phyloP scores from a whole-genome alignment of 1,140 invertebrate species.

The Ectropis grisescens region DNA sequence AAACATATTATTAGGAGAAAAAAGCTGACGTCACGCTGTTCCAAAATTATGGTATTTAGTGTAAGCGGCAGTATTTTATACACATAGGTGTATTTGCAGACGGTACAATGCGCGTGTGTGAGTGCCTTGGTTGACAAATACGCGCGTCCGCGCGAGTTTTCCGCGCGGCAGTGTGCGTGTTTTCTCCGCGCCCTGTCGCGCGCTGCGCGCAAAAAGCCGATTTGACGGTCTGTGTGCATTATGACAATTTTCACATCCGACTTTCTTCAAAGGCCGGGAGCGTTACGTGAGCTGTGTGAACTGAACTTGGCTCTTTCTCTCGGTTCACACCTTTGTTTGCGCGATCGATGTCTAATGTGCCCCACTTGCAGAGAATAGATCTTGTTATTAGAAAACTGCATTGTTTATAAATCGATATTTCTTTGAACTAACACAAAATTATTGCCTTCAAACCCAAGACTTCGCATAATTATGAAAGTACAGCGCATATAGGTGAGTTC shows the following conservation, averaged over 20 bases:
- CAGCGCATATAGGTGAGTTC: too few relatives aligned
- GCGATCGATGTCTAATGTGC: constrained; percentile 24
- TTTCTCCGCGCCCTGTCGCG: constrained; percentile 26
- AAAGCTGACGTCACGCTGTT: too few relatives aligned
- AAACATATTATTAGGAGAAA: too few relatives aligned
- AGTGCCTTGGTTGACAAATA: constrained; percentile 13
- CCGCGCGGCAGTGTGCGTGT: constrained; percentile 18
- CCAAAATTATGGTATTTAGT: too few relatives aligned
- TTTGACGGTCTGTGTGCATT: constrained; percentile 30
- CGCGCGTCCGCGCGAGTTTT: constrained; percentile 7
- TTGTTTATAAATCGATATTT: too few relatives aligned
- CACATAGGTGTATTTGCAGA: too few relatives aligned
- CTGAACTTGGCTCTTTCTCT: constrained; percentile 26
- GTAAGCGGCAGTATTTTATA: too few relatives aligned
- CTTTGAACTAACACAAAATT: too few relatives aligned
- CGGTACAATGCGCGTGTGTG: constrained; percentile 10
- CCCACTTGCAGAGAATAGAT: constrained; percentile 27
- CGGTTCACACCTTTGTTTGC: constrained; percentile 47
- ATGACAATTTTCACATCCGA: constrained; percentile 61
- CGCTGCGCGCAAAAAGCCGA: constrained; percentile 39
- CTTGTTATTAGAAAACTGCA: too few relatives aligned
- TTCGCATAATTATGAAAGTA: too few relatives aligned
- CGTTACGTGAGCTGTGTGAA: constrained; percentile 26
- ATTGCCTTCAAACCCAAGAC: too few relatives aligned
- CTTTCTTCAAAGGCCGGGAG: constrained; percentile 43